A percentile compares a stretch with the other conserved stretches of the same genome.
Evolutionary conservation across 2,888 invertebrate genomes (phyloP).

Genomic region (Nemurella pictetii): DNA sequence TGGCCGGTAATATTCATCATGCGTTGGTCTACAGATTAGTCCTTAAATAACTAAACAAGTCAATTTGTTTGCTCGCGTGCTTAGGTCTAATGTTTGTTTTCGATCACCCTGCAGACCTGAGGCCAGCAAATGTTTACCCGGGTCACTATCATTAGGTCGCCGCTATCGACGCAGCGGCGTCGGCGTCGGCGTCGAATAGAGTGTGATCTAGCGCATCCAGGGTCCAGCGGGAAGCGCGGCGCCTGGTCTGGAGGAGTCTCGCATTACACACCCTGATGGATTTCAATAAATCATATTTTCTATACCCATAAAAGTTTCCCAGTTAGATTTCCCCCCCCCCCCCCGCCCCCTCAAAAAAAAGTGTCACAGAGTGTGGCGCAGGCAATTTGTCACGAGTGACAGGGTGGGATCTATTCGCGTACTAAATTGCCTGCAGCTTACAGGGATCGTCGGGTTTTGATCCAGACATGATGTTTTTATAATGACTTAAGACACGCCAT

Average conservation of each 20-base stretch:
- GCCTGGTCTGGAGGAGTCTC: slow-evolving; percentile 2
- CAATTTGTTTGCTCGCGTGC: neutral
- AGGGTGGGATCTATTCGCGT: neutral
- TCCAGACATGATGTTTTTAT: neutral
- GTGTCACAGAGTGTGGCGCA: slow-evolving; percentile 8
- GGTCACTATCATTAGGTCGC: slow-evolving; percentile 1
- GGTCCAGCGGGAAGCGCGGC: neutral
- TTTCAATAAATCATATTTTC: slow-evolving; percentile 31
- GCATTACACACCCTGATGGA: slow-evolving; percentile 15
- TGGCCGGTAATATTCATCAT: neutral
- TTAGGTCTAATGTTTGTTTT: slow-evolving; percentile 12
- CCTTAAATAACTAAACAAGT: slow-evolving; percentile 6
- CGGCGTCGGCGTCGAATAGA: neutral
- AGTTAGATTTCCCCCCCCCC: slow-evolving; percentile 28
- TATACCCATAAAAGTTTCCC: slow-evolving; percentile 3
- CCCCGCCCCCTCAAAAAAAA: too few species aligned
- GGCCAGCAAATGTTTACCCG: slow-evolving; percentile 1
- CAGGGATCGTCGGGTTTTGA: neutral
- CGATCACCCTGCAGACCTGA: neutral
- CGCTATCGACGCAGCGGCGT: neutral
- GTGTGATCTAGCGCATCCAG: slow-evolving; percentile 1
- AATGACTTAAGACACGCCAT: neutral
- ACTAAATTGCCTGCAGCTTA: neutral
- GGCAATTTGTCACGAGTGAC: slow-evolving; percentile 19
- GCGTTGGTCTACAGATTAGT: neutral